A percentile compares a stretch with the other conserved stretches of the same genome.
Conservation (phyloP, 2,113 vertebrate species). For the Caranx melampygus region DNA sequence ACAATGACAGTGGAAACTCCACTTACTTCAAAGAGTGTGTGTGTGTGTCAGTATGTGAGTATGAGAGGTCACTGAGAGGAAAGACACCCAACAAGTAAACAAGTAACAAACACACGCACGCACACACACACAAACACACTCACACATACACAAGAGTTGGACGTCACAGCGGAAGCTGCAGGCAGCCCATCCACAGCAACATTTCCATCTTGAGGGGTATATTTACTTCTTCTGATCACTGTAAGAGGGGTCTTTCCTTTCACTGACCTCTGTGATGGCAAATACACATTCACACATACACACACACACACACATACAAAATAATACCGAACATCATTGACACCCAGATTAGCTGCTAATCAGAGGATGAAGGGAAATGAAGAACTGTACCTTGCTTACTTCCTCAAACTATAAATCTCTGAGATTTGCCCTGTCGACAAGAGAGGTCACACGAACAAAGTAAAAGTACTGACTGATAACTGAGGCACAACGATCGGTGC, state of each 20-base stretch:
- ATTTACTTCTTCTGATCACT: neutral
- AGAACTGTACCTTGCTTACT: neutral
- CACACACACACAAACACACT: constrained; percentile 21
- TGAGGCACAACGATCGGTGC: no score
- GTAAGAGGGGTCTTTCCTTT: constrained; percentile 11
- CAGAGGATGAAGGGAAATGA: neutral
- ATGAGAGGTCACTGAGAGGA: constrained; percentile 61
- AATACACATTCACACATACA: neutral
- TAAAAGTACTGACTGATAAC: neutral
- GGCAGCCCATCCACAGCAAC: constrained; percentile 16
- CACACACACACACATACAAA: neutral
- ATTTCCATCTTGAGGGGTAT: constrained; percentile 25
- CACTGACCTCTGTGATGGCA: constrained; percentile 11
- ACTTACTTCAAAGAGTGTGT: neutral
- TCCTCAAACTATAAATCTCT: neutral
- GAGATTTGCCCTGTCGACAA: neutral
- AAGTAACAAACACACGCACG: constrained; percentile 33
- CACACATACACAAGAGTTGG: neutral
- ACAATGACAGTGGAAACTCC: constrained; percentile 53
- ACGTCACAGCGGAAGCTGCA: neutral
- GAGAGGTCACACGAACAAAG: neutral
- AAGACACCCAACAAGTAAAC: constrained; percentile 23
- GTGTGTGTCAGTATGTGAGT: constrained; percentile 11
- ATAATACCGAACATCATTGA: neutral
- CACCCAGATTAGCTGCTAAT: no score